A percentile compares a stretch with the other conserved stretches of the same genome.
Conservation (phyloP, 2,113 vertebrate species). For the Periophthalmus modestus region DNA sequence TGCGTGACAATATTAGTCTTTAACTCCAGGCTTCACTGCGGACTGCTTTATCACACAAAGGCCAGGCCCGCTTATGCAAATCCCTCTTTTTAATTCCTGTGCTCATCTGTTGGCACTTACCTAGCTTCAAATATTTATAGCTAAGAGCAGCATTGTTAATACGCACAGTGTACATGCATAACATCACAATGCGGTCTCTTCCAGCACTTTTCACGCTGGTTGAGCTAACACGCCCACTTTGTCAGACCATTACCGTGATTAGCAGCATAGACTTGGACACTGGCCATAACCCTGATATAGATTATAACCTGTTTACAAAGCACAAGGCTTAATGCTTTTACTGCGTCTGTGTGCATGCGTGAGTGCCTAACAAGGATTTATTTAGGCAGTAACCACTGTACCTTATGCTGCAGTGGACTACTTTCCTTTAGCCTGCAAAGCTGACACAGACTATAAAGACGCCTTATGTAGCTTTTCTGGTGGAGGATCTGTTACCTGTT, state of each 20-base stretch:
- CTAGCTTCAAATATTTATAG: conserved; percentile 45
- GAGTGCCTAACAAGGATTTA: conserved; percentile 41
- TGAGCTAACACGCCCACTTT: conserved; percentile 23
- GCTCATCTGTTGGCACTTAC: conserved; percentile 33
- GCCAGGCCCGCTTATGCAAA: conserved; percentile 11
- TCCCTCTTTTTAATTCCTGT: not conserved
- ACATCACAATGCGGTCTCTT: conserved; percentile 23
- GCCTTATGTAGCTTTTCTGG: not conserved
- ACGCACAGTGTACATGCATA: conserved; percentile 26
- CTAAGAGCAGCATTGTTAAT: conserved; percentile 40
- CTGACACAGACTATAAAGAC: not conserved
- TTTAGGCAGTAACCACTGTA: conserved; percentile 54
- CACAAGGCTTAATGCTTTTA: conserved; percentile 42
- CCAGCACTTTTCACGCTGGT: conserved; percentile 13
- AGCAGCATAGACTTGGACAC: conserved; percentile 50
- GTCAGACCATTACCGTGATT: conserved; percentile 65
- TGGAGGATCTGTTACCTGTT: too few relatives aligned
- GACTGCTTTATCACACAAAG: not conserved
- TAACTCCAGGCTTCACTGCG: not conserved
- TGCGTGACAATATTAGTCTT: not conserved
- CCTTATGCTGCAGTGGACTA: conserved; percentile 25
- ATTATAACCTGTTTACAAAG: conserved; percentile 61
- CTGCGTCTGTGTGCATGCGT: conserved; percentile 26
- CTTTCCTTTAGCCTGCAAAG: not conserved
- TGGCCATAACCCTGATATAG: conserved; percentile 43